phyloP scores from a whole-genome alignment of 2,888 invertebrate genomes.

The Yponomeuta malinellus region DNA sequence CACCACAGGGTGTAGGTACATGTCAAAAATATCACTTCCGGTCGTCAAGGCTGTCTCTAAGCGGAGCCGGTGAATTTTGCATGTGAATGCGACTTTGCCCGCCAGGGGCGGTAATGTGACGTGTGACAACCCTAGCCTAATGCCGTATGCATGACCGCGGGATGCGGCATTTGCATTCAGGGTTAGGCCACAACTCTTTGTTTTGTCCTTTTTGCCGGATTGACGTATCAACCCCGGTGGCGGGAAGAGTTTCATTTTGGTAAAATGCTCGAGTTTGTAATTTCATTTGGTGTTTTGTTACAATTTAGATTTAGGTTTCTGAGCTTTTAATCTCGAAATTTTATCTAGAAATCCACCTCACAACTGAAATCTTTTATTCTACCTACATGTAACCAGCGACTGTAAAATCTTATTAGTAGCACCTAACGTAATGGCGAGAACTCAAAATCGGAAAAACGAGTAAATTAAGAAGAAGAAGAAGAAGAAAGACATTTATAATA shows the following conservation, averaged over 20 bases:
- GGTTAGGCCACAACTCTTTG: constrained; percentile 7
- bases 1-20: constrained; percentile 19
- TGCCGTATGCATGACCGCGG: constrained; percentile 14
- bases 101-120: constrained; percentile 61
- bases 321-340: not conserved
- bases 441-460: no score
- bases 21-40: constrained; percentile 50
- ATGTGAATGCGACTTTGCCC: constrained; percentile 54
- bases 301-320: not conserved
- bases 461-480: no score
- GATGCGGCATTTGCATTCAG: constrained; percentile 5
- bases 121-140: constrained; percentile 57
- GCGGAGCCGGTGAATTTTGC: constrained; percentile 60
- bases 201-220: constrained; percentile 1
- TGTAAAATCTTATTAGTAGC: no score
- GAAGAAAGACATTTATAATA: no score
- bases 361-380: no score
- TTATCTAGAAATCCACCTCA: no score
- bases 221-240: not conserved
- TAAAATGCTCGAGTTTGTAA: not conserved
- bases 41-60: constrained; percentile 60
- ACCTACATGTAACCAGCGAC: no score
- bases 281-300: not conserved
- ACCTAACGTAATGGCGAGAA: no score
- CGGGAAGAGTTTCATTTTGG: not conserved